Conservation (phyloP, 2,888 invertebrate genomes). For the Acronicta psi region DNA sequence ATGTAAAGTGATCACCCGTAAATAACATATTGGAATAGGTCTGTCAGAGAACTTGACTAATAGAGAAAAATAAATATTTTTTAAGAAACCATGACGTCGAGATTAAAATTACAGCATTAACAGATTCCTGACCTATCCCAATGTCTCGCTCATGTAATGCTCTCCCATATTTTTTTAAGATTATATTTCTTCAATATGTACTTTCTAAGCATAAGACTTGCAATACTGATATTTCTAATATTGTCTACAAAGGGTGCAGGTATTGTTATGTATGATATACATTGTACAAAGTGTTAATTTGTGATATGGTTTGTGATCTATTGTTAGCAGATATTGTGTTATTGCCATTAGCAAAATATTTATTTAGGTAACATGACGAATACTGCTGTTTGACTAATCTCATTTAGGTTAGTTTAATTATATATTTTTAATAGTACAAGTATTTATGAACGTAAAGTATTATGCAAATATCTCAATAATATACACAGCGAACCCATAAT, state of each 20-base stretch:
- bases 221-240: neutral
- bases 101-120: neutral
- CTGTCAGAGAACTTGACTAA: no score
- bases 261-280: slow-evolving; percentile 12
- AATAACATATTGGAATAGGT: no score
- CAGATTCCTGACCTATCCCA: neutral
- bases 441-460: slow-evolving; percentile 35
- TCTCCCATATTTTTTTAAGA: slow-evolving; percentile 1
- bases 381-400: slow-evolving; percentile 11
- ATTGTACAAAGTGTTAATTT: slow-evolving; percentile 43
- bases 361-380: slow-evolving; percentile 22
- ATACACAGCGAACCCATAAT: slow-evolving; percentile 5
- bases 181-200: neutral
- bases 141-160: neutral
- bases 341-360: slow-evolving; percentile 45
- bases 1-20: no score
- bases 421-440: slow-evolving; percentile 33
- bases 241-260: slow-evolving; percentile 6
- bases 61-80: no score
- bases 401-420: slow-evolving; percentile 24
- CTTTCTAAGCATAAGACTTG: neutral
- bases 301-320: slow-evolving; percentile 63
- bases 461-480: slow-evolving; percentile 18
- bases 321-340: slow-evolving; percentile 31
- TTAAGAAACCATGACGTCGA: no score